A percentile compares a stretch with the other conserved stretches of the same genome.
phyloP scores from a whole-genome alignment of 2,797 vertebrate genomes.

The Octomys mimax region DNA sequence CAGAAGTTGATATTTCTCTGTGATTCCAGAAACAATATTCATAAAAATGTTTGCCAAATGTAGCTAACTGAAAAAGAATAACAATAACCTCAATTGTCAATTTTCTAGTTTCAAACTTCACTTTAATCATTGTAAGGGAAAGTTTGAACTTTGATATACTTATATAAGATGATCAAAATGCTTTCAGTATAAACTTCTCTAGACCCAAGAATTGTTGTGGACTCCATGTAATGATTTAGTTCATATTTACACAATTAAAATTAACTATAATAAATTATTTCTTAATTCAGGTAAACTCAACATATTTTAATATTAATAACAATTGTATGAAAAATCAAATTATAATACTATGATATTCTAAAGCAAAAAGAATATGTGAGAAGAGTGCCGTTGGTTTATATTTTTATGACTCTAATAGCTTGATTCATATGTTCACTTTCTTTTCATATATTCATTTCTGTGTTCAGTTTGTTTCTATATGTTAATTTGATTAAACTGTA shows the following conservation, averaged over 20 bases:
- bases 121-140: background rate
- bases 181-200: background rate
- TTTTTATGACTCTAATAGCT: background rate
- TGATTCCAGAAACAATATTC: background rate
- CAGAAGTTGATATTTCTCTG: constrained; percentile 17
- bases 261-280: background rate
- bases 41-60: background rate
- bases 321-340: background rate
- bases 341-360: background rate
- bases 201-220: background rate
- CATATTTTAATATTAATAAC: background rate
- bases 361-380: constrained; percentile 4
- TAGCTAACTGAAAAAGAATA: background rate
- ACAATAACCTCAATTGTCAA: background rate
- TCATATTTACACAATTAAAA: background rate
- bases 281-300: background rate
- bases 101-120: background rate
- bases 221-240: background rate
- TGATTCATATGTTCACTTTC: background rate
- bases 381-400: background rate
- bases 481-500: background rate
- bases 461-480: background rate
- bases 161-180: background rate
- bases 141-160: background rate
- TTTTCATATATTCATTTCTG: background rate